Evolutionary conservation across 1,140 invertebrate species (phyloP), one percentile per base, ranked within the genome.

Genomic region (Drosophila sulfurigaster): DNA sequence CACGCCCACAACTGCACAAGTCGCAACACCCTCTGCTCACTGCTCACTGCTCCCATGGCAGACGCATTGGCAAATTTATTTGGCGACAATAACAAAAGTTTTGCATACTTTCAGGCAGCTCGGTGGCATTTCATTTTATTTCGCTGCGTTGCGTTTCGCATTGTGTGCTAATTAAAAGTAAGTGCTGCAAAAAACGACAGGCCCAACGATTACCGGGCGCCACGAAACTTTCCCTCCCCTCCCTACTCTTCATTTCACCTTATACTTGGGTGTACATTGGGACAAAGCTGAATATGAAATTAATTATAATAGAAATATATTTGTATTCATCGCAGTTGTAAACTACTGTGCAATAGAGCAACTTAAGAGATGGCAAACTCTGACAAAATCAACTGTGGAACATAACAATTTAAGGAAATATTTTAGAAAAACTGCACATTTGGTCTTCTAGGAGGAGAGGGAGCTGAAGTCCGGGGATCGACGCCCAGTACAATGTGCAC

Each of bases 91-190:
- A 88, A 83, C 73, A 74, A 88, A 87, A 87, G 77, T 88, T 88
- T 80, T 87, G 70, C 83, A 88, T 87, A 88, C 76, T 82, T 80
- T 78, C 54, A 58, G 76, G 68, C 72, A 63, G 70, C 52, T 72
- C 35, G 81, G 64, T 48, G 75, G 74, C 81, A 74, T 86, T 83
- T 81, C 76, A 75, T 75, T 74, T 58, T 46, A 79, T 69, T 63
- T 51, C 54, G 70, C 32, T 73, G 67, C 73, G 67, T 74, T 85
- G 65, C 68, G 49, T 80, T 79, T 65, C 77, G 69, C 74, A 77
- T 78, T 88, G 81, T 88, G 74, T 88, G 83, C 83, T 82, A 88
- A 88, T 87, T 88, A 87, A 87, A 88, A 87, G 75, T 82, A 87
- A 87, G 85, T 87, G 82, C 82, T 75, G 41, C 48, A 75, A 69